These are phyloP conservation scores for Dipodomys ordii DNA, from an alignment of 2,113 vertebrate species.

Conservation along the genomic window DNA sequence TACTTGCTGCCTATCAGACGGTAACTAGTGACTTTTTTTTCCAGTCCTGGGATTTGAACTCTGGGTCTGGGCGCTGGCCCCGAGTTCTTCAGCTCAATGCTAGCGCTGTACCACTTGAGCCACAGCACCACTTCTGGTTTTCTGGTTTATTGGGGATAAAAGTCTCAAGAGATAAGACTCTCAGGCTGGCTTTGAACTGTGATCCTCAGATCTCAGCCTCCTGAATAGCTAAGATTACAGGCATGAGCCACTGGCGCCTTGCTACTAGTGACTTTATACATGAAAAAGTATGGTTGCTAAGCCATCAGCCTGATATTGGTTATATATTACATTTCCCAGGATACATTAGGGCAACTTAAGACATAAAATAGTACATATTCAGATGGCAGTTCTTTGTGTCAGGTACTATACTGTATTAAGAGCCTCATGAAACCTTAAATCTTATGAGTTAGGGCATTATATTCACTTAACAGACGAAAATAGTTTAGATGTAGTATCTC, in stretches of 20 bases:
- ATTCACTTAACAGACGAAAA: background rate
- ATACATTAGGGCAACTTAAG: slow-evolving; percentile 31
- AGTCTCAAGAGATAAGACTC: no score
- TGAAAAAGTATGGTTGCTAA: background rate
- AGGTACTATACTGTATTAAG: background rate
- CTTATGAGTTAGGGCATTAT: slow-evolving; percentile 30
- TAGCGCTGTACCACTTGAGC: no score
- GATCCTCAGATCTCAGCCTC: no score
- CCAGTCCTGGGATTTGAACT: no score
- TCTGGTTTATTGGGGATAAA: no score
- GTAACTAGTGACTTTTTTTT: slow-evolving; percentile 23
- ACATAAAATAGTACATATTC: slow-evolving; percentile 25
- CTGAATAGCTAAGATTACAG: no score
- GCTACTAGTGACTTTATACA: background rate
- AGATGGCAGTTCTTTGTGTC: slow-evolving; percentile 31
- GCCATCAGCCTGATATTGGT: slow-evolving; percentile 6
- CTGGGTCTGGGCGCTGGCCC: no score
- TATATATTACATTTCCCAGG: slow-evolving; percentile 30
- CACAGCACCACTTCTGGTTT: no score
- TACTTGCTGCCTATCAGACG: slow-evolving; percentile 27
- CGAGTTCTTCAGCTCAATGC: no score
- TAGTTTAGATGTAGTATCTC: background rate
- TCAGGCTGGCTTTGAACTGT: no score
- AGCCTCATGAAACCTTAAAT: slow-evolving; percentile 50
- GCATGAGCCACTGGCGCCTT: no score